A percentile compares a stretch with the other conserved stretches of the same genome.
Evolutionary conservation across 2,113 vertebrate species (phyloP).

Genomic region (Nestor notabilis): DNA sequence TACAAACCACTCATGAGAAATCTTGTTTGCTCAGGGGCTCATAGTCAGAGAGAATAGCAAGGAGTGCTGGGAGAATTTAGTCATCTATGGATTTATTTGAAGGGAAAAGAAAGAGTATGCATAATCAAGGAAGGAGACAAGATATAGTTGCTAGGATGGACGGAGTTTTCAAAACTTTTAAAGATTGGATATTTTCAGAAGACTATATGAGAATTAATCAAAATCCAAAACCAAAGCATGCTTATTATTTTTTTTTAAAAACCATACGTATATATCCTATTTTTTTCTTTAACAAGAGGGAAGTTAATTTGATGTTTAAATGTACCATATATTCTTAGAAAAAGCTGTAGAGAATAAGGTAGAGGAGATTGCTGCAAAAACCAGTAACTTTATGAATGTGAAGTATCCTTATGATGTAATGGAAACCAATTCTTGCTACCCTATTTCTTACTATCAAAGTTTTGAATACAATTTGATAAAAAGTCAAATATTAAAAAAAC

Average conservation of each 20-base stretch:
- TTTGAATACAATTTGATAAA: not conserved
- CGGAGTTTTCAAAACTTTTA: not conserved
- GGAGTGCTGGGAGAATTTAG: not conserved
- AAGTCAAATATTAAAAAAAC: not conserved
- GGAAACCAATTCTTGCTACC: not conserved
- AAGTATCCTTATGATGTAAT: constrained; percentile 3
- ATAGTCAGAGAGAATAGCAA: not conserved
- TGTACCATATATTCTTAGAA: not conserved
- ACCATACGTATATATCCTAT: not conserved
- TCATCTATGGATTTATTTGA: not conserved
- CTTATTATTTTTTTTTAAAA: not conserved
- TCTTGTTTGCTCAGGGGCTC: not conserved
- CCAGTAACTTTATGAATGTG: not conserved
- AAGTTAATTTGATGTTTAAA: not conserved
- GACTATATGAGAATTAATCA: not conserved
- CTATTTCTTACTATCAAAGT: not conserved
- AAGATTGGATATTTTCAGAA: not conserved
- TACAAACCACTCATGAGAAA: not conserved
- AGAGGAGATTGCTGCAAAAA: not conserved
- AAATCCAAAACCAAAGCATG: not conserved
- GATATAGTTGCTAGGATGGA: not conserved
- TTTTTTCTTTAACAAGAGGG: not conserved
- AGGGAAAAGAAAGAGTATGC: not conserved
- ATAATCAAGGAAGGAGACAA: not conserved
- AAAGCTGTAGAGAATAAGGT: not conserved